Evolutionary conservation across 2,113 vertebrate genomes (phyloP).

Genomic region (Fulmarus glacialis): DNA sequence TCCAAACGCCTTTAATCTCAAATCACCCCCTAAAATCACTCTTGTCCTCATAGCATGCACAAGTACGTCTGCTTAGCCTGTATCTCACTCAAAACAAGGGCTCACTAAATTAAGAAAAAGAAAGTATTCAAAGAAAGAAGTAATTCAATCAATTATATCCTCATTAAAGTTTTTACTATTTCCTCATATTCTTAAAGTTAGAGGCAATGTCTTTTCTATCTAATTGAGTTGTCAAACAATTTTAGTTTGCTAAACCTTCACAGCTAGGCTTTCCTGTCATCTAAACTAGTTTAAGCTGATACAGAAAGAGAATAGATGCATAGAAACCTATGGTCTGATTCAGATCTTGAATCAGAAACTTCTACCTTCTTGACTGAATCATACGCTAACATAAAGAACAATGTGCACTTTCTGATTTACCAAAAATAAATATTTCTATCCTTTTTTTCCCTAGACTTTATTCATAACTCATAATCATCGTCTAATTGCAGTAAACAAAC

Average conservation of each 20-base stretch:
- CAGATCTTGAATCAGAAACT: slow-evolving; percentile 1
- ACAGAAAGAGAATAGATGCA: not conserved
- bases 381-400: not conserved
- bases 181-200: not conserved
- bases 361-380: not conserved
- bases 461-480: not conserved
- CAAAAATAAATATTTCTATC: not conserved
- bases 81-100: not conserved
- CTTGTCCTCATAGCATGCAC: not conserved
- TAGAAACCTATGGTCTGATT: not conserved
- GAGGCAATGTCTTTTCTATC: not conserved
- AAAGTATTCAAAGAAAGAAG: not conserved
- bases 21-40: not conserved
- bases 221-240: not conserved
- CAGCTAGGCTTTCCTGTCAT: not conserved
- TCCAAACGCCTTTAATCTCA: not conserved
- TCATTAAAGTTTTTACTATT: not conserved
- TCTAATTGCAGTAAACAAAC: not conserved
- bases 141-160: not conserved
- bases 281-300: not conserved
- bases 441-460: not conserved
- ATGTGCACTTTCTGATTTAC: not conserved
- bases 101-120: not conserved
- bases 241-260: not conserved
- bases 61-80: not conserved